Evolutionary conservation across 2,888 invertebrate genomes (phyloP), one percentile per base, ranked within the genome.

Genomic region (Griposia aprilina): DNA sequence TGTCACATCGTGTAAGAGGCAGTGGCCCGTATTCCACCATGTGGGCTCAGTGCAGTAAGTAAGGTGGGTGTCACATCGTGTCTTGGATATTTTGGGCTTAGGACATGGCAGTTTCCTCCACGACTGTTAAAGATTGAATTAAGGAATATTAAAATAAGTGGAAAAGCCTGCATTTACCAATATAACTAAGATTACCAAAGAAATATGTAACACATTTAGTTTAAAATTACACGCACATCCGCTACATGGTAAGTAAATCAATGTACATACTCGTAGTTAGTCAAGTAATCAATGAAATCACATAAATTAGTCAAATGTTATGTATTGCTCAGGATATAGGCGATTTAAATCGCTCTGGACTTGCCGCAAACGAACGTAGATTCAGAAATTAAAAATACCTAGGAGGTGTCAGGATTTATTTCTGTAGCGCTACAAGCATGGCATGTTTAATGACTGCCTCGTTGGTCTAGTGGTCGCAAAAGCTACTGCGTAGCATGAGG

Each of bases 281-380:
- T 69, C 36, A 72, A 23, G 48, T 62, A 81, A 82, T 82, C 36
- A 57, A 85, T 70, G 59, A 77, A 48, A 62, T 23, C 60, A 73
- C n/a, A 77, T 82, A 66, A 59, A 77, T 85, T 83, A 68, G 62
- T 69, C 45, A 78, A 83, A 67, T 57, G 67, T 66, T 78, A 83
- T 78, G 59, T 78, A 83, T 52, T 59, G 20, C 59, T 41, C 63
- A 69, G 85, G 85, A 84, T 81, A n/a, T 41, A n/a, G 30, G 0
- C 23, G 52, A 84, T 80, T 81, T 78, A 30, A 55, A 23, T 52
- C 26, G 26, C 26, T 65, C 36, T n/a, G 8, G 65, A 36, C 6
- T 30, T 41, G 20, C 15, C n/a, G 57, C 41, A 15, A 30, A 23
- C 8, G 8, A 23, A 26, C 13, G 7, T 30, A 67, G 30, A 30